phyloP scores from a whole-genome alignment of 1,140 invertebrate genomes.

The Pseudomyrmex dendroicus region DNA sequence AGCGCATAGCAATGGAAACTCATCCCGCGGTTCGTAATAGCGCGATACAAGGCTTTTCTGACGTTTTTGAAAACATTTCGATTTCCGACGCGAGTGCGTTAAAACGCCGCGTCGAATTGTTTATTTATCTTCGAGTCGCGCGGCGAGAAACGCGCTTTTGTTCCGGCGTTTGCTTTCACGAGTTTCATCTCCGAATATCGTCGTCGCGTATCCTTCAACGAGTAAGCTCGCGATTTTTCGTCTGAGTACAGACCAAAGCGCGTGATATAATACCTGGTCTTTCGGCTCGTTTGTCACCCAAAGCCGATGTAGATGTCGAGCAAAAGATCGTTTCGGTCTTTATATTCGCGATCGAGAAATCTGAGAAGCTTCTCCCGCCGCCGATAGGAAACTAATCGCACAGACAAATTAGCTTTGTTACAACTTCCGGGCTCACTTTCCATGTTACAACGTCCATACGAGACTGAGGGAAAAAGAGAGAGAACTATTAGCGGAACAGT shows the following conservation, averaged over 20 bases:
- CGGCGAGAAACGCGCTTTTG: neutral
- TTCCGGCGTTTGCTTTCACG: neutral
- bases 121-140: constrained; percentile 50
- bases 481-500: neutral
- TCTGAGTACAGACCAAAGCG: neutral
- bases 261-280: constrained; percentile 16
- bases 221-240: constrained; percentile 25
- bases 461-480: neutral
- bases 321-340: constrained; percentile 17
- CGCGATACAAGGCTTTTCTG: constrained; percentile 41
- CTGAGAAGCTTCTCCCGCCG: constrained; percentile 7
- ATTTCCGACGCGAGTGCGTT: constrained; percentile 55
- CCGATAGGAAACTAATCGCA: neutral
- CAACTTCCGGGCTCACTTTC: neutral
- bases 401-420: constrained; percentile 31
- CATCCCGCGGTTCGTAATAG: constrained; percentile 7
- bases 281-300: constrained; percentile 37
- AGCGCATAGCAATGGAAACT: neutral
- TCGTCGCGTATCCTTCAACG: constrained; percentile 17
- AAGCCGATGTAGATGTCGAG: constrained; percentile 19
- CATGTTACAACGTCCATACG: neutral
- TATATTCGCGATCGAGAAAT: neutral
- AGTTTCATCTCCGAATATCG: constrained; percentile 35
- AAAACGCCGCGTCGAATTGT: constrained; percentile 56
- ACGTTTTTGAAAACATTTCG: constrained; percentile 44